These are phyloP conservation scores for Steatocranus sp. DNA, from an alignment of 2,797 vertebrate species.

Conservation along the genomic window DNA sequence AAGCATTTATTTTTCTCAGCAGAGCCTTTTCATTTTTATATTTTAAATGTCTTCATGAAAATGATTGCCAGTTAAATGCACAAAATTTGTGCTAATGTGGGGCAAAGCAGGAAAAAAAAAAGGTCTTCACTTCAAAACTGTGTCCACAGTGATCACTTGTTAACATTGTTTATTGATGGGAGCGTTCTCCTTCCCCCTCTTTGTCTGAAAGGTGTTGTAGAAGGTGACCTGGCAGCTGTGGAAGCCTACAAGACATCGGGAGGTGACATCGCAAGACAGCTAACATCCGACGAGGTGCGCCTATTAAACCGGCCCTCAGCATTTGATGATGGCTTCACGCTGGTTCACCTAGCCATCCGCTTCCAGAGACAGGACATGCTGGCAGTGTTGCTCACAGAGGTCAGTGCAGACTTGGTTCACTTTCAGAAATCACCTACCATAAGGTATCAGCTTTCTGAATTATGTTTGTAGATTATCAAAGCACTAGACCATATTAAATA, in stretches of 20 bases:
- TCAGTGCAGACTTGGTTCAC: conserved; percentile 52
- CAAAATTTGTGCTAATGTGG: background rate
- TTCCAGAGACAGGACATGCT: conserved; percentile 99
- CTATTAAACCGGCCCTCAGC: conserved; percentile 93
- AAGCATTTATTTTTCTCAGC: background rate
- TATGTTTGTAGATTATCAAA: background rate
- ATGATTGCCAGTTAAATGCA: background rate
- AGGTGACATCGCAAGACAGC: conserved; percentile 94
- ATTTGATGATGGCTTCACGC: conserved; percentile 95
- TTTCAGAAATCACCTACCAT: background rate
- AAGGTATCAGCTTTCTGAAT: background rate
- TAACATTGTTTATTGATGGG: background rate
- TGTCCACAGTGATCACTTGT: background rate
- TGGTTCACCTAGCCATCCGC: conserved; percentile 96
- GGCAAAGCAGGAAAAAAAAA: background rate
- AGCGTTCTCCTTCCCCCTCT: background rate
- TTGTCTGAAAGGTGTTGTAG: conserved; percentile 85
- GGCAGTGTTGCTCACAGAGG: conserved; percentile 94
- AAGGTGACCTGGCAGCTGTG: conserved; percentile 93
- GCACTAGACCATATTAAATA: background rate
- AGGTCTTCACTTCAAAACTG: background rate
- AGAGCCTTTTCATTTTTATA: background rate
- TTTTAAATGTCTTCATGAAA: background rate
- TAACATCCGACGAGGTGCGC: conserved; percentile 92
- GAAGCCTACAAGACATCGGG: conserved; percentile 95